Evolutionary conservation across 2,888 invertebrate species (phyloP), one percentile per base, ranked within the genome.

Genomic region (Lucinisca nassula): DNA sequence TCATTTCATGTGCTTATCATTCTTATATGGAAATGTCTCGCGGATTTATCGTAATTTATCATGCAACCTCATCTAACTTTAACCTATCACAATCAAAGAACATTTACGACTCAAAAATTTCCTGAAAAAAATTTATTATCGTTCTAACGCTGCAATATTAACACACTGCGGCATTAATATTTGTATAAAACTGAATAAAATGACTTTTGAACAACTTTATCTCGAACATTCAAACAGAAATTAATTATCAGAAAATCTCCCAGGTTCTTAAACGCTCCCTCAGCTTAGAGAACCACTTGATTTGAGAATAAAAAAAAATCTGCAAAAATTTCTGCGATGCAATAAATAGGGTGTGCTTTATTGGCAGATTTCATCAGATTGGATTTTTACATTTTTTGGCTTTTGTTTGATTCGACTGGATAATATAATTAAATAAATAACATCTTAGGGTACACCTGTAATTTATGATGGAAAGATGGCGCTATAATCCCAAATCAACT

Each of bases 111-210:
- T 27, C 24, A 58, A 58, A 58, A 58, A 67, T 67, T 35, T 35
- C 67, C 32, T 10, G 10, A 6, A 67, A 67, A 67, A 35, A 35
- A 35, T 12, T 67, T 67, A 67, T 67, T 35, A 81, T 58, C 12
- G 58, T 1, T 35, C 17, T 14, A n/a, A 37, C 73, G 70, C 51
- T 79, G 35, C 82, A 82, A 82, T 75, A 79, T 79, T 80, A 40
- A 83, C 87, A 87, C 83, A 77, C 76, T 80, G 72, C 77, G 80
- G 73, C 78, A 87, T 80, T 83, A 87, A 83, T 76, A 61, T 35
- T 40, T 76, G 37, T 32, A 87, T 87, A 80, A 86, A 86, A 61
- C 61, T 61, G 6, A 61, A 27, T 24, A 61, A 61, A 61, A 61
- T 61, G n/a, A 30, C 61, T 24, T 6, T 4, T 12, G 17, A 24